A percentile compares a stretch with the other conserved stretches of the same genome.
These are phyloP conservation scores for Pseudachorutes palmiensis DNA, from an alignment of 1,140 invertebrate species.

Conservation along the genomic window DNA sequence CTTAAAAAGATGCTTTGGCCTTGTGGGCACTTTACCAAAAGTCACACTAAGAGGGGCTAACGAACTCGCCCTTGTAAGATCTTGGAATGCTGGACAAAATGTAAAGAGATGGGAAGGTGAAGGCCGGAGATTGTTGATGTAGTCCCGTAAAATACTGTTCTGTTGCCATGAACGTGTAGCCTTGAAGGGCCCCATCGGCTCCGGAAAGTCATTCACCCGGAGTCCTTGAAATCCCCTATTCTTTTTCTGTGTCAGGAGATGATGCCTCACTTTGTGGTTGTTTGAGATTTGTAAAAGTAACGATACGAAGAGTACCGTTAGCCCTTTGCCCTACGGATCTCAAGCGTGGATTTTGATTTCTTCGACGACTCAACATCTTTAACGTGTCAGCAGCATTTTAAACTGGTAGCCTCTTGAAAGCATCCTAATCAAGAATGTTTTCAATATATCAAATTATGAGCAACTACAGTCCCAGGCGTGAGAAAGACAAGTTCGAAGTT, in stretches of 20 bases:
- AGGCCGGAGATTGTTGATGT: background rate
- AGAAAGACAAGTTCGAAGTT: no score
- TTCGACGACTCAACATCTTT: background rate
- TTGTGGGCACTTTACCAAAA: no score
- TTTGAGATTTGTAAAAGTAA: background rate
- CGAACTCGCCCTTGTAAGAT: no score
- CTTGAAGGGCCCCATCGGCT: background rate
- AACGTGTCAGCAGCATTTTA: background rate
- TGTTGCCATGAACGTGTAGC: background rate
- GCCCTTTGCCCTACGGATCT: background rate
- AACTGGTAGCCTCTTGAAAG: background rate
- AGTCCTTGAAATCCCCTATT: background rate
- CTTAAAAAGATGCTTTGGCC: no score
- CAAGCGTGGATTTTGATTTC: conserved; percentile 2
- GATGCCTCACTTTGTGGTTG: background rate
- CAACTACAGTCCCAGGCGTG: no score
- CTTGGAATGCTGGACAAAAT: background rate
- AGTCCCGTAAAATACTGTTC: background rate
- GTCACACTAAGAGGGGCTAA: no score
- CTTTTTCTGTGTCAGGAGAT: background rate
- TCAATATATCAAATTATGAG: no score
- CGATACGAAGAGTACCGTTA: conserved; percentile 4
- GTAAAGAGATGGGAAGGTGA: background rate
- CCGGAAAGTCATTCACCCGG: background rate
- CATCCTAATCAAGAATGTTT: background rate